Base-by-base conservation (phyloP, 1,140 invertebrate genomes). In the Samia ricini region DNA sequence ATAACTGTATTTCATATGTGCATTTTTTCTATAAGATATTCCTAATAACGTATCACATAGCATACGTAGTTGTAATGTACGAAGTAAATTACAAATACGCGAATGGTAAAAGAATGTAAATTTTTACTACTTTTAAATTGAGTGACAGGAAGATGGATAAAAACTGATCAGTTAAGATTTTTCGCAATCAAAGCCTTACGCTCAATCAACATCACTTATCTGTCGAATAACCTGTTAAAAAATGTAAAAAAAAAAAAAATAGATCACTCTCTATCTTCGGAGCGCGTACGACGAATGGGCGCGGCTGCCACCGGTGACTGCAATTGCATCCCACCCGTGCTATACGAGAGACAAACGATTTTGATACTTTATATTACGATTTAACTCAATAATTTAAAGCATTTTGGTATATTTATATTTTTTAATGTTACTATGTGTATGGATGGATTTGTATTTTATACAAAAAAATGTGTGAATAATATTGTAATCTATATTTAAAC, bases 221-320 rank as follows among this genome's bases (percentile, higher is more conserved):
- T 74, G 71, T 42, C 33, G 33, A 42, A 42, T 77, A 79, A 81
- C 81, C 79, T 83, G 77, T 79, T 77, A 81, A 81, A 74, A 79
- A 79, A 76, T 78, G 68, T 55, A 78, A 78, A 66, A 64, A 76
- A 77, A 78, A 78, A 66, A 64, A 76, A 77, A 42, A 81, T 81
- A 76, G 77, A 76, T 78, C 71, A 74, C 67, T 59, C 66, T 69
- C 71, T 70, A 64, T 42, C 59, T 55, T 66, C 61, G 56, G 64
- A 72, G 81, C 76, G 76, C 79, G 76, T 76, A 77, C 80, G 73
- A 64, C 69, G 71, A 64, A 63, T 73, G 76, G 78, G 80, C 77
- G 78, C 77, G 79, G 76, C 77, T 71, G 74, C 72, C 73, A 75
- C 78, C 68, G 77, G 72, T 72, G 77, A 73, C 71, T 64, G 67